These are phyloP conservation scores for Macroramphosus scolopax DNA, from an alignment of 2,797 vertebrate species.

Conservation along the genomic window DNA sequence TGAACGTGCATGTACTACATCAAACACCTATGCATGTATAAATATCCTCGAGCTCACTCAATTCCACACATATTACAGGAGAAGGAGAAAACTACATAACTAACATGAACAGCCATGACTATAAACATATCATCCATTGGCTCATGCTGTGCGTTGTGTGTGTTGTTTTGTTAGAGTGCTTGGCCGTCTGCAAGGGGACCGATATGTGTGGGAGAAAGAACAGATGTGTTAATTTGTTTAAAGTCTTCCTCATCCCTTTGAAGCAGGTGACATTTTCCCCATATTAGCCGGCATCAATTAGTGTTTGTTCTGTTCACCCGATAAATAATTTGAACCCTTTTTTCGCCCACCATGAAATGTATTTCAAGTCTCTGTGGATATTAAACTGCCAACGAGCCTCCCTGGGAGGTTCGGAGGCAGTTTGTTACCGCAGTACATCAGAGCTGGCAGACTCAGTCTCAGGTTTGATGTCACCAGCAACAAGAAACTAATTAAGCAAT, in stretches of 20 bases:
- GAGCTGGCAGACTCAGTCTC: conserved; percentile 11
- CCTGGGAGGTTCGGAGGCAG: conserved; percentile 9
- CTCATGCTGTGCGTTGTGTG: conserved; percentile 32
- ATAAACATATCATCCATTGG: conserved; percentile 22
- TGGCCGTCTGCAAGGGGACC: conserved; percentile 20
- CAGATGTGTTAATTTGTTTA: conserved; percentile 15
- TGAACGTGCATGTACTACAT: no score
- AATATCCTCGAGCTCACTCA: neutral
- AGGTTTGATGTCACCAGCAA: conserved; percentile 24
- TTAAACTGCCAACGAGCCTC: conserved; percentile 4
- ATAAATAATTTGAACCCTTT: neutral
- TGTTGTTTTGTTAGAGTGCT: conserved; percentile 16
- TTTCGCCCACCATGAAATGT: neutral
- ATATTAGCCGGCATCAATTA: conserved; percentile 14
- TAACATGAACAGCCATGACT: conserved; percentile 35
- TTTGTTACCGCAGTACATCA: conserved; percentile 12
- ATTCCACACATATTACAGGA: neutral
- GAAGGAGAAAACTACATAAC: conserved; percentile 27
- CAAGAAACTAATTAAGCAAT: conserved; percentile 17
- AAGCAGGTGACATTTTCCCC: neutral
- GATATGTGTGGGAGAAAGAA: conserved; percentile 23
- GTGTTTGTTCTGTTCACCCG: no score
- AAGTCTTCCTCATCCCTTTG: conserved; percentile 9
- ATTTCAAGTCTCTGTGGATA: conserved; percentile 13
- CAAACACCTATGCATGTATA: no score